A percentile compares a stretch with the other conserved stretches of the same genome.
phyloP scores from a whole-genome alignment of 2,113 vertebrate genomes.

The Thunnus thynnus region DNA sequence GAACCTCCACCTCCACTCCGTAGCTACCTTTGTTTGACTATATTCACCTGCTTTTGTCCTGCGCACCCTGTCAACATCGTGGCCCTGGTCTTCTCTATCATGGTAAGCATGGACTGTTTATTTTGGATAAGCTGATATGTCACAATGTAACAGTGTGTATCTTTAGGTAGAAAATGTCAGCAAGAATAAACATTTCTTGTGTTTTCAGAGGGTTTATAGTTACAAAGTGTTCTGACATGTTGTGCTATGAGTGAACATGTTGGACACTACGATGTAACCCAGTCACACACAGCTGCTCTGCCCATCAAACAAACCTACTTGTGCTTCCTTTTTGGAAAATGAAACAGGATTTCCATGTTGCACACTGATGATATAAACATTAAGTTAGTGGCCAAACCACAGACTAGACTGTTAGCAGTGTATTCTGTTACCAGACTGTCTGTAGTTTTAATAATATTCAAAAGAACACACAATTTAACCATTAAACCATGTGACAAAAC shows the following conservation, averaged over 20 bases:
- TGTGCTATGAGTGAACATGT: conserved; percentile 9
- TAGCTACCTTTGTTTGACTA: conserved; percentile 89
- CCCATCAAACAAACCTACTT: conserved; percentile 36
- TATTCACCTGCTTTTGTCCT: conserved; percentile 92
- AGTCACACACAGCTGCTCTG: conserved; percentile 62
- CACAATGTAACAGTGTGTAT: background rate
- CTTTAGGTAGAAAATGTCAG: background rate
- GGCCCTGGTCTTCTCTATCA: conserved; percentile 90
- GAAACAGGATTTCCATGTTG: background rate
- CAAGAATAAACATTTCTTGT: background rate
- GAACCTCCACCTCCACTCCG: conserved; percentile 80
- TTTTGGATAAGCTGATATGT: background rate
- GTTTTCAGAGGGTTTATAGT: background rate
- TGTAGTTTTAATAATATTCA: background rate
- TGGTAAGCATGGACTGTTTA: conserved; percentile 84
- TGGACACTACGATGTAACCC: conserved; percentile 33
- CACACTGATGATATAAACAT: conserved; percentile 9
- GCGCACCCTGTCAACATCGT: conserved; percentile 93
- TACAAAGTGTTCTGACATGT: background rate
- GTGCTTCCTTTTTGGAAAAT: conserved; percentile 31
- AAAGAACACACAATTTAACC: background rate
- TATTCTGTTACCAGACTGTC: background rate
- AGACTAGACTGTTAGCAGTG: background rate
- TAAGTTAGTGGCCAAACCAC: background rate
- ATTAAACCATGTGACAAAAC: background rate